Percentiles rank a stretch among this genome's conserved stretches.
These are phyloP conservation scores for Tribolium castaneum DNA, from an alignment of 1,140 invertebrate species.

Conservation along the genomic window DNA sequence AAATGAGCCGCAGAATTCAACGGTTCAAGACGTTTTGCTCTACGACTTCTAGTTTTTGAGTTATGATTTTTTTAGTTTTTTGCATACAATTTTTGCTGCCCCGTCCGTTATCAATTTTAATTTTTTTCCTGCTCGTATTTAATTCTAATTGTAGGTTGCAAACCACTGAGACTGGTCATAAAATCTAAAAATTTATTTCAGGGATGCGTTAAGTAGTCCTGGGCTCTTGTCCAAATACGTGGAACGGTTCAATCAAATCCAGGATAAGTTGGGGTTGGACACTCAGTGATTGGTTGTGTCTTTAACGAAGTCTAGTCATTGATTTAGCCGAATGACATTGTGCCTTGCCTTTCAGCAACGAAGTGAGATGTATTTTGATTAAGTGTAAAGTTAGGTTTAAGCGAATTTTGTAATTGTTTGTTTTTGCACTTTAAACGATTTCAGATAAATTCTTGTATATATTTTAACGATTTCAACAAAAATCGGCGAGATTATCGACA, in stretches of 20 bases:
- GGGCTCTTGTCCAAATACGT: constrained; percentile 55
- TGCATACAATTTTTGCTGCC: too few species aligned
- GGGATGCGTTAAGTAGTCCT: constrained; percentile 48
- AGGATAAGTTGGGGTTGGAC: constrained; percentile 56
- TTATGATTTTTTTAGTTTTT: too few species aligned
- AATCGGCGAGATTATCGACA: constrained; percentile 44
- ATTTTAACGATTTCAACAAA: too few species aligned
- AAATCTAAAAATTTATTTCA: neutral
- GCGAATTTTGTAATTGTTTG: constrained; percentile 27
- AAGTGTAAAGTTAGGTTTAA: constrained; percentile 31
- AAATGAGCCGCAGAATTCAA: too few species aligned
- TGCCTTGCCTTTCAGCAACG: constrained; percentile 24
- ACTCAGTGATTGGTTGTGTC: constrained; percentile 1
- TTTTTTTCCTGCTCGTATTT: too few species aligned
- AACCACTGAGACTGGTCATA: too few species aligned
- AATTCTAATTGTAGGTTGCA: too few species aligned
- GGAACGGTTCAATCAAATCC: constrained; percentile 59
- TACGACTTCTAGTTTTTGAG: too few species aligned
- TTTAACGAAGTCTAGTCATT: constrained; percentile 22
- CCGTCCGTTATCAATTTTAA: too few species aligned
- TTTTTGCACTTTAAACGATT: constrained; percentile 29
- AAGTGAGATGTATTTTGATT: constrained; percentile 23
- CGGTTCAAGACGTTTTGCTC: too few species aligned
- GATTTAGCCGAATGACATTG: constrained; percentile 11
- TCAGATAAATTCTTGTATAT: neutral